Evolutionary conservation across 2,113 vertebrate genomes (phyloP).

Genomic region (Pluvialis apricaria): DNA sequence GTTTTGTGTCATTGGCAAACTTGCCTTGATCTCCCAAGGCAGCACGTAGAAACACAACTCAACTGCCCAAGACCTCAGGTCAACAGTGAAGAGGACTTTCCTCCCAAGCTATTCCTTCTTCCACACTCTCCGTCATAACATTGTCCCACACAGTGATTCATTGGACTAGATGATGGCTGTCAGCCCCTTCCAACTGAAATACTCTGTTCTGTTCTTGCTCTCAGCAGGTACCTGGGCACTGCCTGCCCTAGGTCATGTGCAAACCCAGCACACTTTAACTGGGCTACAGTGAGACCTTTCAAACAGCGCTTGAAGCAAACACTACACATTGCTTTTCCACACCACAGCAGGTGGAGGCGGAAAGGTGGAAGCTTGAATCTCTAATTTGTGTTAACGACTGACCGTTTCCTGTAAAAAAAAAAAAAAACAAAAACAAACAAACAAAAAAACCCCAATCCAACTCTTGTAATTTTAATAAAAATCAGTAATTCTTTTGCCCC

Average conservation of each 20-base stretch:
- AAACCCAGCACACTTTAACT: rapidly evolving
- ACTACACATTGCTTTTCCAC: rapidly evolving
- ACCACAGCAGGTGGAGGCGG: neutral
- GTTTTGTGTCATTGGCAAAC: neutral
- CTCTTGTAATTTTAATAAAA: neutral
- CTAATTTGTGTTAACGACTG: neutral
- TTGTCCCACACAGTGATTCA: neutral
- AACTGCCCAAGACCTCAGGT: neutral
- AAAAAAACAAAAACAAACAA: no score
- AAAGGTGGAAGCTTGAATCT: neutral
- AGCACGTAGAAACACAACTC: rapidly evolving
- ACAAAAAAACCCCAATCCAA: neutral
- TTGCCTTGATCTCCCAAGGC: neutral
- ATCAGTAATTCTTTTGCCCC: neutral
- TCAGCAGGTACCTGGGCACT: neutral
- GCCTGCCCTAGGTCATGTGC: neutral
- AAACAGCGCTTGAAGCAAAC: neutral
- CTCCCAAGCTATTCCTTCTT: neutral
- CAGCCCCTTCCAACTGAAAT: neutral
- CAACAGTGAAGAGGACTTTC: neutral
- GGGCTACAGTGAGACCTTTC: rapidly evolving
- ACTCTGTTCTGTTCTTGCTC: neutral
- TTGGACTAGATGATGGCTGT: neutral
- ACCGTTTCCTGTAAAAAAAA: neutral
- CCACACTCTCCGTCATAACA: rapidly evolving